Evolutionary conservation across 1,140 invertebrate species (phyloP), one percentile per base, ranked within the genome.

Genomic region (Drosophila aff.): DNA sequence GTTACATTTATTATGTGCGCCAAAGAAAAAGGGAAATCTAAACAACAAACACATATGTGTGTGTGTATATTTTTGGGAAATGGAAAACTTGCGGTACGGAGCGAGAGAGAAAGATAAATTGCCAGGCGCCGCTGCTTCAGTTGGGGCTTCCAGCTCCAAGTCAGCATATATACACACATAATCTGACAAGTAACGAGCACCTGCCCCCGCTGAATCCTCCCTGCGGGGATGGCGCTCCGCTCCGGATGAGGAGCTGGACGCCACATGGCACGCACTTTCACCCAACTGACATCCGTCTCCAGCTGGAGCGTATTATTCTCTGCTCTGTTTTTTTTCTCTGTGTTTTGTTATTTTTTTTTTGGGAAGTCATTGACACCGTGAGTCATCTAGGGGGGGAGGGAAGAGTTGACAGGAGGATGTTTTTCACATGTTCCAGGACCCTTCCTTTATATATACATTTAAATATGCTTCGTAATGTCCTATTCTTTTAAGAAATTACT

Each of bases 161-260:
- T 4, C 31, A 33, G 10, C 31, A 36, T 11, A 33, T 15, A 36
- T 28, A 23, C 0, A 82, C 80, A 89, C 61, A 83, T 90, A 89
- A 89, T 89, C 84, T 89, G 84, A 89, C 84, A 89, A 73, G 85
- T 84, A 82, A 89, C 85, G 71, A 81, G 77, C 78, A 78, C 66
- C 84, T 84, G 68, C 59, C 66, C 41, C 55, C 82, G 28, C 13
- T 33, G 18, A 0, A 43, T 26, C 15, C 23, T 23, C 41, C 46
- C 61, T 21, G 40, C 16, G 44, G 46, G 26, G 10, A 23, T 38
- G 52, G 33, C 18, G 33, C 31, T 36, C 15, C 23, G 49, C 15
- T 49, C 36, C 53, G 36, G 53, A 38, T 57, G 36, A 40, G 53
- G 49, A 55, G 62, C 26, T 47, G 64, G 33, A 63, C 36, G 43